These are phyloP conservation scores for Ischnus inquisitorius DNA, from an alignment of 2,888 invertebrate species.

Conservation along the genomic window DNA sequence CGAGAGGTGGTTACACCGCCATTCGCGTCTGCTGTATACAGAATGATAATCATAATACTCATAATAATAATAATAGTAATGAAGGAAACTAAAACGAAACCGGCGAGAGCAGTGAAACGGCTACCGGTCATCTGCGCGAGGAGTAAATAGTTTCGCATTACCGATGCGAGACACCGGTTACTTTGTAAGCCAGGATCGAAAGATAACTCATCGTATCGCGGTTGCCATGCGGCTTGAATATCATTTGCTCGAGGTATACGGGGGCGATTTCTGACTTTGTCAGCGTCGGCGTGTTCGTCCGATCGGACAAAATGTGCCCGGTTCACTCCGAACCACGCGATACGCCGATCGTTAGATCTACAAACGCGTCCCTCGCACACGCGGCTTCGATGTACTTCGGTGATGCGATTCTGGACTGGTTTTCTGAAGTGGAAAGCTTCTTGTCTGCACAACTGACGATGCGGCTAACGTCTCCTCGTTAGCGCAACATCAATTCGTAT, in stretches of 20 bases:
- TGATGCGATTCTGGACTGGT: neutral
- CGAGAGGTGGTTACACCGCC: conserved; percentile 48
- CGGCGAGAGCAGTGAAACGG: conserved; percentile 64
- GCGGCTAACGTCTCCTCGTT: conserved; percentile 72
- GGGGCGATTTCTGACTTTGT: conserved; percentile 4
- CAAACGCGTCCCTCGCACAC: neutral
- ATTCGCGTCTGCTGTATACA: neutral
- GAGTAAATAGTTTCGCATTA: conserved; percentile 81
- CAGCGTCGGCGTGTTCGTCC: neutral
- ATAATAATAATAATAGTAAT: conserved; percentile 27
- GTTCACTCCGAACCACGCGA: neutral
- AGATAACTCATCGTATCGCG: conserved; percentile 73
- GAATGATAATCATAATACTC: conserved; percentile 22
- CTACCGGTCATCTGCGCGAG: conserved; percentile 82
- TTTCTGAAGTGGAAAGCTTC: neutral
- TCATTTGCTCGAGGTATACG: conserved; percentile 18
- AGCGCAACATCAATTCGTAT: conserved; percentile 76
- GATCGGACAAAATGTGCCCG: conserved; percentile 21
- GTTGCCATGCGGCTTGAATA: conserved; percentile 34
- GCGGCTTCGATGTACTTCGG: neutral
- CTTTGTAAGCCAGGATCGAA: conserved; percentile 76
- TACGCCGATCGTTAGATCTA: conserved; percentile 30
- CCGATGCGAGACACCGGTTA: conserved; percentile 74
- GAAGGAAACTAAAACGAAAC: conserved; percentile 37
- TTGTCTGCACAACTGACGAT: neutral